These are phyloP conservation scores for Setipinna tenuifilis DNA, from an alignment of 2,797 vertebrate genomes.

Conservation along the genomic window DNA sequence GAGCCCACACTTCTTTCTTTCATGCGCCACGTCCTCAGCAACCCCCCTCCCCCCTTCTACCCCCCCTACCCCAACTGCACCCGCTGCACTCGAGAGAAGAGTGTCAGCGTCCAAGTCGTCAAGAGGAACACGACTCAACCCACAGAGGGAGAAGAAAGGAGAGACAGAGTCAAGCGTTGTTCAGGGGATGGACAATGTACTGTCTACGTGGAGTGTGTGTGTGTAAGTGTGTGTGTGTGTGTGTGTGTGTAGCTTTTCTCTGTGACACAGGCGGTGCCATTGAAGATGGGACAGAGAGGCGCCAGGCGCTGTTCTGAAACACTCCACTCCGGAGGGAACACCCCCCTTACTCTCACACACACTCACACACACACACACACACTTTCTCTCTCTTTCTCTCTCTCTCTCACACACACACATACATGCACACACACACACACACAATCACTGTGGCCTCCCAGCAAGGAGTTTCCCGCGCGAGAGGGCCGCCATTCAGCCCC, in stretches of 20 bases:
- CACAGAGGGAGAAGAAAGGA: conserved; percentile 32
- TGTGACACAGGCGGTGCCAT: conserved; percentile 45
- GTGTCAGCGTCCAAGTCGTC: conserved; percentile 48
- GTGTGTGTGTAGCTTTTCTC: conserved; percentile 46
- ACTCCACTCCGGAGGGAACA: conserved; percentile 52
- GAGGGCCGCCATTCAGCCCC: conserved; percentile 69
- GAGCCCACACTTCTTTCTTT: background rate
- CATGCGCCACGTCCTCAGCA: too few species aligned
- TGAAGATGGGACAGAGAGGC: conserved; percentile 68
- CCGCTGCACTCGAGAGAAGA: background rate
- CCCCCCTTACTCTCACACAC: conserved; percentile 50
- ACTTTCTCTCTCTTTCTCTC: background rate
- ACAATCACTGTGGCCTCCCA: conserved; percentile 37
- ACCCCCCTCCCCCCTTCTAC: background rate
- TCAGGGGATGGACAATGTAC: conserved; percentile 39
- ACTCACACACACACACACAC: conserved; percentile 38
- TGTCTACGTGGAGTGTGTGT: conserved; percentile 32
- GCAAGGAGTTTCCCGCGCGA: conserved; percentile 42
- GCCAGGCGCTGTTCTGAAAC: conserved; percentile 67
- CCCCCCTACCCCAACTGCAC: background rate
- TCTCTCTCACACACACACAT: too few species aligned
- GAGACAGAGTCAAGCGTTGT: conserved; percentile 46
- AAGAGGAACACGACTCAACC: conserved; percentile 55
- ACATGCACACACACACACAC: conserved; percentile 39
- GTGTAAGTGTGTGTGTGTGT: conserved; percentile 31